Conservation (phyloP, 2,888 invertebrate species). For the Harpagoxenus sublaevis region DNA sequence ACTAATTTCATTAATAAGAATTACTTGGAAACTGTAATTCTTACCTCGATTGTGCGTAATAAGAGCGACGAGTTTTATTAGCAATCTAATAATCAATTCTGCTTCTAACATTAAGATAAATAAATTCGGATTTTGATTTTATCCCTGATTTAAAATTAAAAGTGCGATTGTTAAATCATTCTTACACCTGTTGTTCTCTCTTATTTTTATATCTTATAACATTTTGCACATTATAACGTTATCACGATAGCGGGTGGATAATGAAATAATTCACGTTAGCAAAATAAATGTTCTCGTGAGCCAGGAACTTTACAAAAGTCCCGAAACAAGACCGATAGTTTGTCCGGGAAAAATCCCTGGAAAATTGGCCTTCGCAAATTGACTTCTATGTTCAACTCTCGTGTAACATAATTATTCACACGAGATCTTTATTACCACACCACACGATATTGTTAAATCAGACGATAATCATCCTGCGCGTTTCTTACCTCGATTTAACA, state of each 20-base stretch:
- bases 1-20: conserved; percentile 18
- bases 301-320: background rate
- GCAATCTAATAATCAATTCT: background rate
- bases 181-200: background rate
- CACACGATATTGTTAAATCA: background rate
- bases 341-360: background rate
- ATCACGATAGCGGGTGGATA: background rate
- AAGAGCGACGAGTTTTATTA: background rate
- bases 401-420: conserved; percentile 21
- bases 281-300: background rate
- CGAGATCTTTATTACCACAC: background rate
- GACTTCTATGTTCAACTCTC: background rate
- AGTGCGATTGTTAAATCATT: background rate
- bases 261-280: background rate
- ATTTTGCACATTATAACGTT: background rate
- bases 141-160: background rate
- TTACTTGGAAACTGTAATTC: background rate
- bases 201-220: background rate
- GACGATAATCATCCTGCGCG: background rate
- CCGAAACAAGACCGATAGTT: background rate
- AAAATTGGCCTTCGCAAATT: background rate
- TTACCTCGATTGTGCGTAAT: background rate
- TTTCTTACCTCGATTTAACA: background rate
- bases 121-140: background rate
- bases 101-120: background rate